Conservation (phyloP, 2,888 invertebrate species). For the Phyllotreta striolata region DNA sequence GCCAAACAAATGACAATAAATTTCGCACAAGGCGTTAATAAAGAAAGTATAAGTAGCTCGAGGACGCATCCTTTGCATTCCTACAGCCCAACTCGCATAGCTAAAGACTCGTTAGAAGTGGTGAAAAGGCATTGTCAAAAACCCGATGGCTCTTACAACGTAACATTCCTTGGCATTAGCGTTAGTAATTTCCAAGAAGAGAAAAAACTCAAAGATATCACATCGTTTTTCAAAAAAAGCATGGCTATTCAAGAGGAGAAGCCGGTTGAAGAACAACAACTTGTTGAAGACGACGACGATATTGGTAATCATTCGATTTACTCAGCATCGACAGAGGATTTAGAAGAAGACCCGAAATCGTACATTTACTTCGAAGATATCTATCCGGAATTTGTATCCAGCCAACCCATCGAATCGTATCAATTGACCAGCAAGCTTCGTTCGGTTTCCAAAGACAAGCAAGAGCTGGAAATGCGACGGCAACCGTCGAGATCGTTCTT, state of each 20-base stretch:
- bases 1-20: slow-evolving; percentile 83
- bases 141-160: slow-evolving; percentile 58
- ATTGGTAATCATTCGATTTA: slow-evolving; percentile 34
- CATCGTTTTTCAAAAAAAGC: slow-evolving; percentile 48
- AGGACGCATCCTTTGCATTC: slow-evolving; percentile 69
- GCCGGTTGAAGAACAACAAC: background rate
- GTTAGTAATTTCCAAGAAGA: slow-evolving; percentile 79
- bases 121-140: slow-evolving; percentile 66
- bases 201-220: slow-evolving; percentile 61
- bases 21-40: slow-evolving; percentile 66
- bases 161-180: slow-evolving; percentile 79
- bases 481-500: slow-evolving; percentile 49
- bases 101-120: slow-evolving; percentile 71
- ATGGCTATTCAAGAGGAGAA: background rate
- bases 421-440: background rate
- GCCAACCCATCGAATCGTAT: slow-evolving; percentile 30
- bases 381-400: slow-evolving; percentile 38
- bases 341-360: slow-evolving; percentile 39
- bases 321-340: slow-evolving; percentile 42
- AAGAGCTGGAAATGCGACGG: slow-evolving; percentile 20
- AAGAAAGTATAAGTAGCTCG: slow-evolving; percentile 70
- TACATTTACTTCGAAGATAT: slow-evolving; percentile 43
- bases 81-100: slow-evolving; percentile 73
- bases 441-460: slow-evolving; percentile 4
- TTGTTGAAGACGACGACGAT: slow-evolving; percentile 13